These are phyloP conservation scores for Istiophorus platypterus DNA, from an alignment of 2,113 vertebrate genomes.

Conservation along the genomic window DNA sequence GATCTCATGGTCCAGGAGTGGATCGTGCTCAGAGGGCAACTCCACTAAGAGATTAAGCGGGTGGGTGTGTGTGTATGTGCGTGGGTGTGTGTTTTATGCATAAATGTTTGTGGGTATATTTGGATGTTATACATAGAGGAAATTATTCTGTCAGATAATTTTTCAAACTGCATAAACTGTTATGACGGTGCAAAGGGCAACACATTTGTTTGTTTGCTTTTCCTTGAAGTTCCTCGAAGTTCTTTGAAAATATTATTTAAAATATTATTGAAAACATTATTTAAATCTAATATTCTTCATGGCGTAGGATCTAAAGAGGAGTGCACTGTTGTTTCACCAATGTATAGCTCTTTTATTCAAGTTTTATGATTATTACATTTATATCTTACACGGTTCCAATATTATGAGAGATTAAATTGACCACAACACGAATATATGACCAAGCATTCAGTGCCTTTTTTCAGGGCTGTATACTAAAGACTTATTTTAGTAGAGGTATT, in stretches of 20 bases:
- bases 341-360: neutral
- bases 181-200: neutral
- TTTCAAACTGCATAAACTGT: neutral
- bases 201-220: neutral
- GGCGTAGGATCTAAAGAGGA: neutral
- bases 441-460: no score
- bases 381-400: no score
- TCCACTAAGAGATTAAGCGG: neutral
- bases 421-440: no score
- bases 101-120: neutral
- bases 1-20: conserved; percentile 2
- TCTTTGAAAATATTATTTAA: no score
- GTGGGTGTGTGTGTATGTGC: neutral
- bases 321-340: neutral
- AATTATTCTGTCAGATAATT: neutral
- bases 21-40: conserved; percentile 7
- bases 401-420: no score
- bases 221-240: neutral
- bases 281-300: neutral
- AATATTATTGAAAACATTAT: no score
- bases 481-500: no score
- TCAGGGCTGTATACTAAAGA: no score
- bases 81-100: no score
- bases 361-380: neutral
- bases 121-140: neutral